These are phyloP conservation scores for Saccostrea echinata DNA, from an alignment of 1,140 invertebrate genomes.

Conservation along the genomic window DNA sequence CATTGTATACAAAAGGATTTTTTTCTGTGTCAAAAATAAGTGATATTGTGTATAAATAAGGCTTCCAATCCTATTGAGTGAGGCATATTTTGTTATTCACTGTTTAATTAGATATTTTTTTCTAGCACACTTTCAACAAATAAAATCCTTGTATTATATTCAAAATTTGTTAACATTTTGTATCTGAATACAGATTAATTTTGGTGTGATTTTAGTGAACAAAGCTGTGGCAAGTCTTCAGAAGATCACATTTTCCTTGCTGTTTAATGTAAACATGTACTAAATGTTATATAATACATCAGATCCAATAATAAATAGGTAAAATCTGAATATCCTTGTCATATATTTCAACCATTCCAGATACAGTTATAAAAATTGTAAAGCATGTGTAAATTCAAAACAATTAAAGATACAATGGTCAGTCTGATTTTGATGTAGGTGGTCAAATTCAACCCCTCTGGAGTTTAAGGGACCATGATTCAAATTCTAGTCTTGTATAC, in stretches of 20 bases:
- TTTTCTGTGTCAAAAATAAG: not conserved
- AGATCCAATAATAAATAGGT: conserved; percentile 7
- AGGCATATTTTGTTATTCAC: not conserved
- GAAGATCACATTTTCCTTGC: conserved; percentile 18
- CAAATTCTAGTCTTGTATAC: too few species aligned
- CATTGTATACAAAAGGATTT: not conserved
- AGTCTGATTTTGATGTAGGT: too few species aligned
- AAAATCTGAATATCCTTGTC: not conserved
- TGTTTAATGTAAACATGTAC: conserved; percentile 13
- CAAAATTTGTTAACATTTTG: not conserved
- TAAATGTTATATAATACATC: conserved; percentile 8
- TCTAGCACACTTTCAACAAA: not conserved
- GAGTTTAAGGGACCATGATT: too few species aligned
- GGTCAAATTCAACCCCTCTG: too few species aligned
- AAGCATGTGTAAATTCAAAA: too few species aligned
- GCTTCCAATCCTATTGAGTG: not conserved
- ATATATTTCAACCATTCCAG: not conserved
- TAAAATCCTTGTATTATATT: not conserved
- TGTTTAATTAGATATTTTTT: not conserved
- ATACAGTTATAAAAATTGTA: too few species aligned
- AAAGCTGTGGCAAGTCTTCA: not conserved
- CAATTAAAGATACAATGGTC: too few species aligned
- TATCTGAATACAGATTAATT: not conserved
- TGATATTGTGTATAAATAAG: not conserved
- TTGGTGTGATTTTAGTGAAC: not conserved